Evolutionary conservation across 2,888 invertebrate species (phyloP), one percentile per base, ranked within the genome.

Genomic region (Micropterix aruncella): DNA sequence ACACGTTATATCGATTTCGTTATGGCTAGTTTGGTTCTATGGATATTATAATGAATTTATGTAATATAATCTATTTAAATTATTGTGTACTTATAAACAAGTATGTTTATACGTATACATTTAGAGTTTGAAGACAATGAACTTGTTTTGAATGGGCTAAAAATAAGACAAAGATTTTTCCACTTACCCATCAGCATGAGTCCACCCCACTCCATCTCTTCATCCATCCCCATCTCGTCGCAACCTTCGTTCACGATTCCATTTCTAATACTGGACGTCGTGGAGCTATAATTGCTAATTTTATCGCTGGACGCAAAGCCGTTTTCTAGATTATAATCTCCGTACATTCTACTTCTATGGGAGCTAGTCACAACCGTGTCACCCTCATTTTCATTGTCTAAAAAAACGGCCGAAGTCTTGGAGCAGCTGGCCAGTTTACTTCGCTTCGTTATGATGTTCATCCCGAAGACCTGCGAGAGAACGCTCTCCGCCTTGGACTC

Each of bases 171-270:
- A 41, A 27, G 41, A 4, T 27, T 4, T n/a, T 12, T 9, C 18
- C 37, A 38, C 49, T 49, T 41, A n/a, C 82, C 81, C 65, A 82
- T 78, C 41, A 83, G 60, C 73, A 81, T 76, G 9, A 82, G 60
- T 2, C 81, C 79, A 38, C 80, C 73, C 65, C 77, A 66, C 48
- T 70, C 70, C 56, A 74, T 67, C 53, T 80, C 80, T 50, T 80
- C 78, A 50, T 74, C 73, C 2, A 70, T 68, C 39, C 61, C 57
- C 18, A 27, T 7, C 27, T 60, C 56, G 43, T 69, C 68, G 49
- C 57, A 58, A 9, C 54, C 48, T 48, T 55, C 39, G 48, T 63
- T 66, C 18, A 40, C 12, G 9, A 18, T 9, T 9, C 44, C 41
- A 14, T 42, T 44, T 14, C 38, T 16, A 4, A 14, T 63, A 27